phyloP scores from a whole-genome alignment of 2,797 vertebrate species.

The Cynopterus sphinx region DNA sequence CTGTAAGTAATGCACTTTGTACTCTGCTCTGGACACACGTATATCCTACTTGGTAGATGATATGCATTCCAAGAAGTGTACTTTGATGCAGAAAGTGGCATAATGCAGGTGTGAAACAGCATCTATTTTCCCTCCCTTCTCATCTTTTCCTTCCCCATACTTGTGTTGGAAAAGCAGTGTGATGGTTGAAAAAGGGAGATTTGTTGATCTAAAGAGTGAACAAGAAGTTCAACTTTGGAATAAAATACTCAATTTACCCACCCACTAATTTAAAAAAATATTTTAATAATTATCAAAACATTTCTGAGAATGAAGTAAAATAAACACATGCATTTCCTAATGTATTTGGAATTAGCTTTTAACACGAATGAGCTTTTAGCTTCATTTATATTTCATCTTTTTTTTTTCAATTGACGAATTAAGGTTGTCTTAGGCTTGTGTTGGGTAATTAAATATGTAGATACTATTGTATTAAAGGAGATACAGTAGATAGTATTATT shows the following conservation, averaged over 20 bases:
- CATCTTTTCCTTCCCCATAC: not conserved
- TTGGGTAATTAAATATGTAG: not conserved
- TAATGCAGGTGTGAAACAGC: not conserved
- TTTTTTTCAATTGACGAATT: not conserved
- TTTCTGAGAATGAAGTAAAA: conserved; percentile 1
- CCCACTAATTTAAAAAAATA: not conserved
- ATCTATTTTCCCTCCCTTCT: not conserved
- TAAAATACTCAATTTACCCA: not conserved
- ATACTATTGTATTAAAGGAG: not conserved
- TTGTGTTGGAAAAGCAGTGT: not conserved
- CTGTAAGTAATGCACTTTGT: not conserved
- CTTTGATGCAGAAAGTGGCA: not conserved
- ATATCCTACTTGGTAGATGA: not conserved
- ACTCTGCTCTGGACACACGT: not conserved
- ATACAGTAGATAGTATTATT: not conserved
- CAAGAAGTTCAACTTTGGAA: not conserved
- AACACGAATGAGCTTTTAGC: not conserved
- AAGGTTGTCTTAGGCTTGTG: not conserved
- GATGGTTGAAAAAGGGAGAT: not conserved
- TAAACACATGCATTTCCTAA: not conserved
- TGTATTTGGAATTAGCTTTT: conserved; percentile 16
- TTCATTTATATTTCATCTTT: not conserved
- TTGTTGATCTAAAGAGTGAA: not conserved
- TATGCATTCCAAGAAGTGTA: not conserved
- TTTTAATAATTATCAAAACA: not conserved